Base-by-base conservation (phyloP, 2,888 invertebrate species). In the Heteromurus nitidus region DNA sequence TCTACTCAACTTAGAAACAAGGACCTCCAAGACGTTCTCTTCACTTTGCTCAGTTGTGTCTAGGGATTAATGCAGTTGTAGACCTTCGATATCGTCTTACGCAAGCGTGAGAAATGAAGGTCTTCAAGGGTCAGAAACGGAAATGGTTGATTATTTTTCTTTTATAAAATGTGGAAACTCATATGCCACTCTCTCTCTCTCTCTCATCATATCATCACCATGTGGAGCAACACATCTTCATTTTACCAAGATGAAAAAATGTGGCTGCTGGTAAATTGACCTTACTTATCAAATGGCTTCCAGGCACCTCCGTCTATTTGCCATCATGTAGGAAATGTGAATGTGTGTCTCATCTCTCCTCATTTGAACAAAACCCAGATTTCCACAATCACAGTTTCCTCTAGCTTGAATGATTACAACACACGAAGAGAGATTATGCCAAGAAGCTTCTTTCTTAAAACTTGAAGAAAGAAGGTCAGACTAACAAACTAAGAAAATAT, bases 91-190 rank as follows among this genome's bases (percentile, higher is more conserved):
- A n/a, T n/a, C 28, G 20, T 72, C 55, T 67, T 53, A 55, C 36
- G 26, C 5, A 50, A 64, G 68, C 67, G 73, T 64, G 79, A 80
- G 80, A 80, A n/a, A n/a, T n/a, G n/a, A n/a, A 68, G 67, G 58
- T 58, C 67, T 53, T 53, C 72, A 20, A 65, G 74, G 82, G 79
- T 70, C 79, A 70, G 58, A 30, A 79, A 62, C 82, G 82, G 82
- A 82, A 79, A 60, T 60, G 42, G 47, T 36, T 82, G 82, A 82
- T 79, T 82, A 82, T 82, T 82, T 69, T 77, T 74, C 47, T 79
- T 55, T 28, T 30, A 26, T 42, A 20, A 31, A 73, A 30, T 47
- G 26, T 42, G 64, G 26, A 64, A 7, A 24, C n/a, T 3, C 47
- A 47, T n/a, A n/a, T n/a, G n/a, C 47, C n/a, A 16, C 3, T 3